phyloP scores from a whole-genome alignment of 2,797 vertebrate species.

The Oceanodroma leucorhoa region DNA sequence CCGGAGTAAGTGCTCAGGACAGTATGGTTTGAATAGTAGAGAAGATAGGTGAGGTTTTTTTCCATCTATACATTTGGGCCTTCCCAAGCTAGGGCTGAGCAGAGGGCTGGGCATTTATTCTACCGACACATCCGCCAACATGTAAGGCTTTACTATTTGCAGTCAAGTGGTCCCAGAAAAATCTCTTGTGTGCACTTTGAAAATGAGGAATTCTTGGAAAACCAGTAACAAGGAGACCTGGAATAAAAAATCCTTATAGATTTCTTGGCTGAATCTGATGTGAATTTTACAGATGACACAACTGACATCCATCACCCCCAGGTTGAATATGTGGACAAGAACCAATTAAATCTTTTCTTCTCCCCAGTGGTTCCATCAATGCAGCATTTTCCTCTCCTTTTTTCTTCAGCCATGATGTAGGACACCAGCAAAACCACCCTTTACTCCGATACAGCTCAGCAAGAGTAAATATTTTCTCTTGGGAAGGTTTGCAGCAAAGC shows the following conservation, averaged over 20 bases:
- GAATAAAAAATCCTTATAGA: neutral
- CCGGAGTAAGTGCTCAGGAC: neutral
- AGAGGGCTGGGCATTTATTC: neutral
- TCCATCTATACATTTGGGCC: neutral
- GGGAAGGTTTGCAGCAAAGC: conserved; percentile 1
- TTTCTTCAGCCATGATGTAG: neutral
- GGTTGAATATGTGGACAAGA: neutral
- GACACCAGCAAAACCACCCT: neutral
- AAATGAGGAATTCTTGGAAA: neutral
- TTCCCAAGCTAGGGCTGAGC: neutral
- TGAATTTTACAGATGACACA: neutral
- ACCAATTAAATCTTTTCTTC: neutral
- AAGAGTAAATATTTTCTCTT: conserved; percentile 24
- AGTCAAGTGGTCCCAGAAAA: neutral
- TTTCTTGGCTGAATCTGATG: neutral
- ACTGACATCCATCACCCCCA: neutral
- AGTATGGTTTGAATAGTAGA: neutral
- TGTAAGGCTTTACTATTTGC: neutral
- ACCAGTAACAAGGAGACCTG: neutral
- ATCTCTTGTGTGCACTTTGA: neutral
- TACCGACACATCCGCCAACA: neutral
- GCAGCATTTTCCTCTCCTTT: neutral
- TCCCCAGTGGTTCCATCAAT: neutral
- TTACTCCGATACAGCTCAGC: neutral
- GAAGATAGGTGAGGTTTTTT: fast-evolving